Evolutionary conservation across 2,797 vertebrate species (phyloP).

Genomic region (Echiichthys vipera): DNA sequence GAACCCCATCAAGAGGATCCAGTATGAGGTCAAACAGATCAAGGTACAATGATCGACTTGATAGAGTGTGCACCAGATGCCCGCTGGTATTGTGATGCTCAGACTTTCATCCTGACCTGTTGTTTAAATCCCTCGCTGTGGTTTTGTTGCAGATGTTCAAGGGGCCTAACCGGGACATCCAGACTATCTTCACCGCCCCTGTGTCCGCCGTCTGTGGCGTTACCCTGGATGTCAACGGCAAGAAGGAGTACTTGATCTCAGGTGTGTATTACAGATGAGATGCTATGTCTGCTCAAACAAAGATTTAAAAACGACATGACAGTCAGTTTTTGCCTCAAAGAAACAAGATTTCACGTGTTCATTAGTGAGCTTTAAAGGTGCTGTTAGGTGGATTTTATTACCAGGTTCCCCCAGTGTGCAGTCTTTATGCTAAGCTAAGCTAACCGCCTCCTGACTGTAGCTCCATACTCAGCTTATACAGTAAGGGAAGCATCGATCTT

Average conservation of each 20-base stretch:
- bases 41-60: slow-evolving; percentile 83
- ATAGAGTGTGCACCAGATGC: neutral
- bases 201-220: slow-evolving; percentile 96
- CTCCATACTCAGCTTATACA: neutral
- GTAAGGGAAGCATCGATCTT: neutral
- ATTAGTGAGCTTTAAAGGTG: neutral
- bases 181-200: slow-evolving; percentile 93
- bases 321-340: neutral
- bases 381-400: neutral
- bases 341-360: neutral
- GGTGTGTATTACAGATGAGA: slow-evolving; percentile 77
- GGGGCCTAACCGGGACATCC: slow-evolving; percentile 93
- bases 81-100: neutral
- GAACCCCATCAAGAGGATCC: slow-evolving; percentile 98
- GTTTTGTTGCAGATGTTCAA: slow-evolving; percentile 94
- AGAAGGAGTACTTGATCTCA: slow-evolving; percentile 98
- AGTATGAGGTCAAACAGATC: slow-evolving; percentile 98
- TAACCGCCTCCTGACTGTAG: neutral
- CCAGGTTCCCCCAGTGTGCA: neutral
- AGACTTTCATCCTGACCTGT: slow-evolving; percentile 13
- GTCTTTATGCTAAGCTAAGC: neutral
- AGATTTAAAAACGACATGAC: neutral
- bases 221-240: slow-evolving; percentile 93
- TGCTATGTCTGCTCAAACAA: neutral
- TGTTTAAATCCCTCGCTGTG: neutral